Evolutionary conservation across 2,797 vertebrate genomes (phyloP).

Genomic region (Thripadectes ignobilis): DNA sequence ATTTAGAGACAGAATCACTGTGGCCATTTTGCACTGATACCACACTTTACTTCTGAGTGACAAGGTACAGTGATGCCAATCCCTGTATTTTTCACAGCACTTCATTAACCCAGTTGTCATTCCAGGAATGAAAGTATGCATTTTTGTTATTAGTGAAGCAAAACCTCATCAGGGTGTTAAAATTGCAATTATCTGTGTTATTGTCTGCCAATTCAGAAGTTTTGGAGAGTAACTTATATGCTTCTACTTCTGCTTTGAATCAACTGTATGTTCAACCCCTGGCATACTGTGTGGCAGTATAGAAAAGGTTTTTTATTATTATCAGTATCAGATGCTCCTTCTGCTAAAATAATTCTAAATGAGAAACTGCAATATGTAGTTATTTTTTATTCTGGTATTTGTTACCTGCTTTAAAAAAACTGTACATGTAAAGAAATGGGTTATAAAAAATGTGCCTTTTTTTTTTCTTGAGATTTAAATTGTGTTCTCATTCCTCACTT

Average conservation of each 20-base stretch:
- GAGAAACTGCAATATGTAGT: rapidly evolving
- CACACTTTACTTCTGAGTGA: neutral
- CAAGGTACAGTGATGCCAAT: neutral
- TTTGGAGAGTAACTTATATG: neutral
- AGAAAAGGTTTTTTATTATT: neutral
- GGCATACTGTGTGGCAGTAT: neutral
- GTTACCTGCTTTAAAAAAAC: neutral
- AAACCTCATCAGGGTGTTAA: neutral
- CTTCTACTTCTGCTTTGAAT: neutral
- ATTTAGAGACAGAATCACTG: neutral
- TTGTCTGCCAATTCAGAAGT: neutral
- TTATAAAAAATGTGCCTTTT: neutral
- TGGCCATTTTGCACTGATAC: neutral
- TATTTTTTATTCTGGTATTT: neutral
- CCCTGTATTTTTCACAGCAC: neutral
- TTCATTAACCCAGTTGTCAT: neutral
- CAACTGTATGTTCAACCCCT: neutral
- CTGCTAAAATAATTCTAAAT: neutral
- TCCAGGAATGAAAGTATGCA: neutral
- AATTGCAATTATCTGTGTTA: neutral
- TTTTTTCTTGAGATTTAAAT: neutral
- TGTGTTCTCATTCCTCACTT: neutral
- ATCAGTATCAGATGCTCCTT: neutral
- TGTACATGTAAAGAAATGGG: neutral
- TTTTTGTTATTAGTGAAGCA: neutral